Evolutionary conservation across 2,888 invertebrate genomes (phyloP), one percentile per base, ranked within the genome.

Genomic region (Ophion obscuratus): DNA sequence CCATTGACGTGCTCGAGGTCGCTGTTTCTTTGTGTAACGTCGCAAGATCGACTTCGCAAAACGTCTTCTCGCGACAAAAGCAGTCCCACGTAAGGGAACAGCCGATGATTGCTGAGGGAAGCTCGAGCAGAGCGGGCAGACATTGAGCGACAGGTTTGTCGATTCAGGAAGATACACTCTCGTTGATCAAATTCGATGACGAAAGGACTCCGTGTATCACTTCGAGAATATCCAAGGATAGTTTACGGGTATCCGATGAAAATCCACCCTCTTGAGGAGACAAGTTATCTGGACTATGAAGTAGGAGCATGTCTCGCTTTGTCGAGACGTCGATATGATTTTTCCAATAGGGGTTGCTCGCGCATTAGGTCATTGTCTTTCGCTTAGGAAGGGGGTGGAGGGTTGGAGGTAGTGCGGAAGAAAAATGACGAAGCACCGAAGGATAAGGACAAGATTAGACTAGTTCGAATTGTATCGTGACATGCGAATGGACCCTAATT

Each of bases 171-270:
- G 81, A 82, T 81, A 76, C 78, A 83, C 78, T 87, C 74, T 77
- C 11, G 67, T 71, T 85, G 81, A 87, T 87, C 85, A 83, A 81
- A 83, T 83, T 79, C 27, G 59, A 24, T 68, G 83, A 76, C 67
- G 67, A 57, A 59, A 31, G 44, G 7, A 31, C 36, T 53, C 14
- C 61, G n/a, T 40, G 36, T 57, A 57, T 20, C 53, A 14, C 24
- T 9, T 40, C 7, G 27, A 17, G 17, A 40, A 40, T 40, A 40
- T 14, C 53, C 53, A 53, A 53, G 53, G 53, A 53, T 53, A 53
- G 3, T 53, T 1, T 53, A 14, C 17, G 53, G 17, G 53, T 14
- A 53, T 53, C 17, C 17, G 17, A 53, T 14, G 11, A 53, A 53
- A 53, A 53, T 53, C 53, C 53, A 53, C 53, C 53, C 53, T 53